Base-by-base conservation (phyloP, 2,797 vertebrate genomes). In the Rachycentron canadum region DNA sequence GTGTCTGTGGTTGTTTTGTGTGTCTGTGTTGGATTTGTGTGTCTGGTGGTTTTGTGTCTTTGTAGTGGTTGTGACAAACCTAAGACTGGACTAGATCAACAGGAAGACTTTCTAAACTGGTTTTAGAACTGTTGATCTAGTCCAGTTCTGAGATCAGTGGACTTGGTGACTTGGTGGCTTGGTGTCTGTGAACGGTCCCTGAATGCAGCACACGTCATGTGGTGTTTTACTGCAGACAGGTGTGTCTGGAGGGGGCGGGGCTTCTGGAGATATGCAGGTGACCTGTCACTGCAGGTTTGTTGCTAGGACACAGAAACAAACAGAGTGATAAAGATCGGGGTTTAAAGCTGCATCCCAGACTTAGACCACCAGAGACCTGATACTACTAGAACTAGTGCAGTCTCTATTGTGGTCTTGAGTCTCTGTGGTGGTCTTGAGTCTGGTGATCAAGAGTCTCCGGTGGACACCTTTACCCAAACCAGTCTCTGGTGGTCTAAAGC, bases 261-360 rank as follows among this genome's bases (percentile, higher is more conserved):
- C 32, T 26, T 63, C 43, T 52, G 28, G 21, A 49, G 59, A 47
- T 59, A 67, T 21, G 61, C 59, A 76, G 62, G 4, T 36, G 34
- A 36, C 6, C 34, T 1, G 49, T 68, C 36, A 32, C 11, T 36
- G 41, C 17, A 34, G 19, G 25, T 43, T 14, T n/a, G 67, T 76
- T 81, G 56, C 79, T 62, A 40, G 43, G 79, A 50, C 28, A 76
- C 47, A 30, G 34, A 55, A 25, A 11, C 30, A 65, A 13, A 45
- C 17, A 52, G 7, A 7, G 56, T 12, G 21, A 25, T 3, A 10
- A 50, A n/a, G 3, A 25, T 23, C 47, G 25, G 40, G 43, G 40
- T 30, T 43, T 28, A n/a, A 1, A 25, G 13, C 19, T 34, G n/a
- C 32, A 32, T 5, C 5, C 7, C 32, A 32, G 32, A n/a, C n/a